Conservation (phyloP, 2,888 invertebrate species). For the Malacosoma neustria region DNA sequence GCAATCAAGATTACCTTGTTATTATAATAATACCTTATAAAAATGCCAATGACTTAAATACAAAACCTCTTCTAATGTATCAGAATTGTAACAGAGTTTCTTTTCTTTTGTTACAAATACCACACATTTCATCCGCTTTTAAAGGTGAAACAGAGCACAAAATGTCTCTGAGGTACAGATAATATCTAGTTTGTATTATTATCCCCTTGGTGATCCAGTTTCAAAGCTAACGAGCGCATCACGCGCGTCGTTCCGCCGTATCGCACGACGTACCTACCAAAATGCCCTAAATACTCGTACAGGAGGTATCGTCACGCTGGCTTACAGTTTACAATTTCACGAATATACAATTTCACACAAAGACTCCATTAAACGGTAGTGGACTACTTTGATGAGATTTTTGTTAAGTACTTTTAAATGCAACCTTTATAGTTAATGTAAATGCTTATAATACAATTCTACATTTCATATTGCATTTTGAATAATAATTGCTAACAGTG, state of each 20-base stretch:
- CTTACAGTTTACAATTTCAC: neutral
- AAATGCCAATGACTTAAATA: too few relatives aligned
- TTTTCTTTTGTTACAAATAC: too few relatives aligned
- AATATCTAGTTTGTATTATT: conserved; percentile 32
- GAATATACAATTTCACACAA: conserved; percentile 3
- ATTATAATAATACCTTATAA: too few relatives aligned
- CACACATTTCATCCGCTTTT: too few relatives aligned
- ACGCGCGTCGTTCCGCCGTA: conserved; percentile 14
- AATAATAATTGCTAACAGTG: too few relatives aligned
- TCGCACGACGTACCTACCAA: conserved; percentile 4
- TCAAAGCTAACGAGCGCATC: conserved; percentile 33
- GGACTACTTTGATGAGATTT: neutral
- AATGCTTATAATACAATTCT: too few relatives aligned
- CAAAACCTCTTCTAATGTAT: too few relatives aligned
- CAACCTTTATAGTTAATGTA: neutral
- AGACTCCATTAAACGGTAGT: neutral
- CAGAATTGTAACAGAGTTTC: too few relatives aligned
- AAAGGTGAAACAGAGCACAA: conserved; percentile 56
- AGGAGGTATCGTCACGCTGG: neutral
- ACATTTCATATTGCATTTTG: too few relatives aligned
- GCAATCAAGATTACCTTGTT: too few relatives aligned
- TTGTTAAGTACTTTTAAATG: neutral
- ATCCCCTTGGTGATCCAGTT: conserved; percentile 49
- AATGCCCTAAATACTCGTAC: too few relatives aligned
- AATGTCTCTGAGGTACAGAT: conserved; percentile 26